Conservation (phyloP, 2,888 invertebrate genomes). For the Clitarchus hookeri region DNA sequence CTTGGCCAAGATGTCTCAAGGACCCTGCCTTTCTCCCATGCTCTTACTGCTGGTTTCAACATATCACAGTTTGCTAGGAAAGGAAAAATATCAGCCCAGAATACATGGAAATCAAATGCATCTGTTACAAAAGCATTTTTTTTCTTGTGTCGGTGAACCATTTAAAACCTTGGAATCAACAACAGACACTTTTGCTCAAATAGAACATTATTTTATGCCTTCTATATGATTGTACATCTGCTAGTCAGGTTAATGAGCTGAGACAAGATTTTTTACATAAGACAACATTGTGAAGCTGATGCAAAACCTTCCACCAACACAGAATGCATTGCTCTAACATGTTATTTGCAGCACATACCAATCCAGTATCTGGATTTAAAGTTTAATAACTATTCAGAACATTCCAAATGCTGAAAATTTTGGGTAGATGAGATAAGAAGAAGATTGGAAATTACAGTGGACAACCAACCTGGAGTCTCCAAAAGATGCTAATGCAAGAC, state of each 20-base stretch:
- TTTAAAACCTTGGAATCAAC: background rate
- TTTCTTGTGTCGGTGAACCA: background rate
- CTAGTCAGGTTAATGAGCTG: background rate
- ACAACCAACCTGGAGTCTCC: background rate
- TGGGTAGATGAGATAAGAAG: background rate
- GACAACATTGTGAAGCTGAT: constrained; percentile 1
- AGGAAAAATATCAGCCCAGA: background rate
- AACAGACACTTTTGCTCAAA: constrained; percentile 20
- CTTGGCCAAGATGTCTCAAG: background rate
- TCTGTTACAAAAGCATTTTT: background rate
- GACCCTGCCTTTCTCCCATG: background rate
- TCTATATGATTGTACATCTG: background rate
- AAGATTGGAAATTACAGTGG: background rate
- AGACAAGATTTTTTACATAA: constrained; percentile 12
- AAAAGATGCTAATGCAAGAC: background rate
- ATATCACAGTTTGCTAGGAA: background rate
- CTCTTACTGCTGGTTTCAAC: constrained; percentile 5
- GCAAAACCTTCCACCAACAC: constrained; percentile 17
- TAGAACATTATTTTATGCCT: background rate
- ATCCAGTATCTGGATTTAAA: constrained; percentile 9
- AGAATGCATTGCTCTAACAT: background rate
- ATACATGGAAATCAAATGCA: background rate
- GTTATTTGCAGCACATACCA: background rate
- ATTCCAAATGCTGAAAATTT: constrained; percentile 10
- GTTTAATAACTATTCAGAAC: background rate